These are phyloP conservation scores for Diabrotica virgifera DNA, from an alignment of 1,140 invertebrate genomes.

Conservation along the genomic window DNA sequence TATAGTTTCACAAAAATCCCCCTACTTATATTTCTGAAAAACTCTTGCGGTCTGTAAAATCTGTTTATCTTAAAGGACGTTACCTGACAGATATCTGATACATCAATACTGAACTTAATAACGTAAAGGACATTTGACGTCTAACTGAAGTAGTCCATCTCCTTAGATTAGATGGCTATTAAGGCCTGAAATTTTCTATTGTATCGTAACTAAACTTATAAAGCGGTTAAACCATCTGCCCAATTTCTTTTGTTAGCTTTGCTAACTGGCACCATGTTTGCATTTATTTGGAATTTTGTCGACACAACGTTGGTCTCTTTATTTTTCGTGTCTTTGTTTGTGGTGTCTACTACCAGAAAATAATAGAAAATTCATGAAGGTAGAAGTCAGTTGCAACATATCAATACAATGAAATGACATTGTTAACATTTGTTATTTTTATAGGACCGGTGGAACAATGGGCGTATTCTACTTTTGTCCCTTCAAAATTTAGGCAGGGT, in stretches of 20 bases:
- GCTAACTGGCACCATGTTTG: slow-evolving; percentile 14
- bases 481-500: no score
- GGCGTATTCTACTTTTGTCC: no score
- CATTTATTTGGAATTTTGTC: slow-evolving; percentile 18
- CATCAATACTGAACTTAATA: no score
- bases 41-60: no score
- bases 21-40: no score
- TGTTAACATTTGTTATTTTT: slow-evolving; percentile 14
- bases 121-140: background rate
- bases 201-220: background rate
- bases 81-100: no score
- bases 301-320: slow-evolving; percentile 13
- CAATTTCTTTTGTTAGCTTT: slow-evolving; percentile 6
- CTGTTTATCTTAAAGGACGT: background rate
- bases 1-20: no score
- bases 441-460: background rate
- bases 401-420: slow-evolving; percentile 19
- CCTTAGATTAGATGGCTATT: background rate
- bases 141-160: background rate
- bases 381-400: slow-evolving; percentile 15
- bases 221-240: slow-evolving; percentile 11
- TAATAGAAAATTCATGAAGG: slow-evolving; percentile 11
- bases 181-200: background rate
- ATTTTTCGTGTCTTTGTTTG: slow-evolving; percentile 13
- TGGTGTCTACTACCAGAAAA: slow-evolving; percentile 10